These are phyloP conservation scores for Sylvia borin DNA, from an alignment of 2,797 vertebrate genomes.

Conservation along the genomic window DNA sequence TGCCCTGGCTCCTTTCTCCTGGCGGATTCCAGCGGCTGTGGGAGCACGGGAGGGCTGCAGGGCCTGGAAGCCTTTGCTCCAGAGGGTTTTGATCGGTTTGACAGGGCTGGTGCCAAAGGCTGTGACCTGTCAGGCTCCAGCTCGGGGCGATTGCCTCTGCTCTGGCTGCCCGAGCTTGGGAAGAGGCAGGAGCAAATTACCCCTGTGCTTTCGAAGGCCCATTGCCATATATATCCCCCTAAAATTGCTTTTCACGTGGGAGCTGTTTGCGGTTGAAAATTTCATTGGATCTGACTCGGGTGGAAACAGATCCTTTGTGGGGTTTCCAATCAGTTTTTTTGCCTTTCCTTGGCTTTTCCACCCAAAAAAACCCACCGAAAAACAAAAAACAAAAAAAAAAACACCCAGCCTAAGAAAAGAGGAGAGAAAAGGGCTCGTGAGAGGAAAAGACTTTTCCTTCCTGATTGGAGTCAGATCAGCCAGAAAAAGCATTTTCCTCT, in stretches of 20 bases:
- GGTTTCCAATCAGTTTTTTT: not conserved
- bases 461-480: not conserved
- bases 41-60: not conserved
- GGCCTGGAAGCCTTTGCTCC: not conserved
- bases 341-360: not conserved
- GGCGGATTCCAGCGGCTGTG: fast-evolving
- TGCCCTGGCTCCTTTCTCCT: not conserved
- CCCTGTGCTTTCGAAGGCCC: not conserved
- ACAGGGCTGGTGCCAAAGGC: not conserved
- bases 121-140: not conserved
- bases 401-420: not conserved
- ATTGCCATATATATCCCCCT: not conserved
- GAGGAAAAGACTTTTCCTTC: not conserved
- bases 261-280: not conserved
- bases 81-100: not conserved
- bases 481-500: not conserved
- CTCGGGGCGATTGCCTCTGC: not conserved
- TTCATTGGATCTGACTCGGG: not conserved
- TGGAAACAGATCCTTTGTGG: not conserved
- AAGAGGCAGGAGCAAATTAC: not conserved
- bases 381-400: not conserved
- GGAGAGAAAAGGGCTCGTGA: not conserved
- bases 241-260: not conserved
- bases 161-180: not conserved
- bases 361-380: no score